Evolutionary conservation across 2,113 vertebrate genomes (phyloP).

Genomic region (Syngnathus floridae): DNA sequence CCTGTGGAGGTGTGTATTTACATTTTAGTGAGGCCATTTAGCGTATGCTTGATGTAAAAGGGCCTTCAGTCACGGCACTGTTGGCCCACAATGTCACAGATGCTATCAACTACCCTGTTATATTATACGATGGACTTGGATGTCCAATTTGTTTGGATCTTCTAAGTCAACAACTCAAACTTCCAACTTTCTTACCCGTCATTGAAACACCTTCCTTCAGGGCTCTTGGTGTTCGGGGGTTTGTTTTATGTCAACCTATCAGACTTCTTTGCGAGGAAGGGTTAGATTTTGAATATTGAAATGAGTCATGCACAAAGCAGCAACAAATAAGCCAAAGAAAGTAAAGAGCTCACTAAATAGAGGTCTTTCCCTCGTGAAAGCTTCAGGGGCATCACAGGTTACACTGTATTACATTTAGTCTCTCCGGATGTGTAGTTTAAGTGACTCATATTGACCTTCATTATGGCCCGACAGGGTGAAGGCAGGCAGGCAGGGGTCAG

Average conservation of each 20-base stretch:
- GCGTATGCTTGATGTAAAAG: not conserved
- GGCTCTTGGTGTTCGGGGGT: no score
- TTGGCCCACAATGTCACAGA: not conserved
- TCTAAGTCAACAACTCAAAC: no score
- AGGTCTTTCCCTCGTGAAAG: not conserved
- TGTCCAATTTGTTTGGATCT: not conserved
- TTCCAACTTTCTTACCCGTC: no score
- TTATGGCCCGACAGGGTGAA: conserved; percentile 18
- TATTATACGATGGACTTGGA: not conserved
- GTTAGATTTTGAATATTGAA: no score
- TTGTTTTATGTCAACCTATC: no score
- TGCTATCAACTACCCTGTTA: not conserved
- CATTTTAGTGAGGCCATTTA: not conserved
- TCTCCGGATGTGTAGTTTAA: conserved; percentile 9
- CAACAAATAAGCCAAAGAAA: not conserved
- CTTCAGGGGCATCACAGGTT: not conserved
- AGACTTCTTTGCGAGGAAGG: no score
- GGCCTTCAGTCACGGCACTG: not conserved
- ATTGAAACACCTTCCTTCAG: no score
- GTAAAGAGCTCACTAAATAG: not conserved
- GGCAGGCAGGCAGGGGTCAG: conserved; percentile 49
- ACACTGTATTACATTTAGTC: not conserved
- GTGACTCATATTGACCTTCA: conserved; percentile 37
- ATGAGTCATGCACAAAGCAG: not conserved
- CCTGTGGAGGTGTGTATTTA: conserved; percentile 5